Evolutionary conservation across 2,888 invertebrate species (phyloP).

Genomic region (Penaeus monodon): DNA sequence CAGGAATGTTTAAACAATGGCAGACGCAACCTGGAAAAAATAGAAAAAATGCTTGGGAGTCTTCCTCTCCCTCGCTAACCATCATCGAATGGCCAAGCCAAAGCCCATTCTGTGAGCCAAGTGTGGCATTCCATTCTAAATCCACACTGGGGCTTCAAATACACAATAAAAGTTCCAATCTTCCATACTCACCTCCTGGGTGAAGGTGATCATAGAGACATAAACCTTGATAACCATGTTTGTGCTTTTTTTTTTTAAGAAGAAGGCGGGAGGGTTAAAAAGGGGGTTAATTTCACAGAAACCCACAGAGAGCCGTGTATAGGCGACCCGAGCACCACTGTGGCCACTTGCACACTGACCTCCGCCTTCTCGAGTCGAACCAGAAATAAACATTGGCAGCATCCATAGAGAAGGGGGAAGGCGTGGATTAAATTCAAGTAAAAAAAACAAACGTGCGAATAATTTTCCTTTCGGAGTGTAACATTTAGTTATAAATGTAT

Average conservation of each 20-base stretch:
- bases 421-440: not conserved
- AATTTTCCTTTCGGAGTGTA: not conserved
- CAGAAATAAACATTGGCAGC: slow-evolving; percentile 57
- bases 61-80: not conserved
- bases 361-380: slow-evolving; percentile 9
- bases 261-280: slow-evolving; percentile 3
- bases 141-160: not conserved
- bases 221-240: slow-evolving; percentile 90
- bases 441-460: not conserved
- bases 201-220: slow-evolving; percentile 92
- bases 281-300: slow-evolving; percentile 4
- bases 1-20: too few relatives aligned
- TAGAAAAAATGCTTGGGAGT: too few relatives aligned
- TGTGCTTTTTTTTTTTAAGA: slow-evolving; percentile 19
- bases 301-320: slow-evolving; percentile 16
- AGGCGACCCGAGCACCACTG: slow-evolving; percentile 18
- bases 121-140: slow-evolving; percentile 28
- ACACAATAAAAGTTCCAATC: not conserved
- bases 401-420: slow-evolving; percentile 13
- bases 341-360: slow-evolving; percentile 45
- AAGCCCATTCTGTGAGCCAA: slow-evolving; percentile 27
- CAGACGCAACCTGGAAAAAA: too few relatives aligned
- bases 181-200: slow-evolving; percentile 84
- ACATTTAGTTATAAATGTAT: too few relatives aligned
- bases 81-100: slow-evolving; percentile 31